Conservation (phyloP, 2,113 vertebrate genomes). For the Leptosomus discolor region DNA sequence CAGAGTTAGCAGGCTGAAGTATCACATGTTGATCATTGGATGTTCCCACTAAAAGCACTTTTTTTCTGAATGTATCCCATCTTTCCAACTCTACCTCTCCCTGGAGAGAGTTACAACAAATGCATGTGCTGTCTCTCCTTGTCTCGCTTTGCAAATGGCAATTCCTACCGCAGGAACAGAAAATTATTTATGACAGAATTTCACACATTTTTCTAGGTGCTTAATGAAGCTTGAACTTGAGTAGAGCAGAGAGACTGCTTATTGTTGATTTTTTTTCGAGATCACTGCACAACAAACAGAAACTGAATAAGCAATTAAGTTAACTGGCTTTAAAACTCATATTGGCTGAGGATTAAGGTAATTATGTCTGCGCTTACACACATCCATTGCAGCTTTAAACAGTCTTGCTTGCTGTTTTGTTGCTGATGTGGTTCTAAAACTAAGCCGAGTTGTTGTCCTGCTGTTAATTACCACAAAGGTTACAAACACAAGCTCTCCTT, state of each 20-base stretch:
- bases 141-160: not conserved
- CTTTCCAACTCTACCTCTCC: not conserved
- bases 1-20: not conserved
- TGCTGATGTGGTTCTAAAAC: slow-evolving; percentile 7
- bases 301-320: slow-evolving; percentile 54
- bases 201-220: slow-evolving; percentile 30
- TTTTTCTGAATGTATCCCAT: not conserved
- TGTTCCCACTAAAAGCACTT: not conserved
- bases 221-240: slow-evolving; percentile 57
- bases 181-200: slow-evolving; percentile 27
- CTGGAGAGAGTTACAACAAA: not conserved
- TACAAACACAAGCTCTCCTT: not conserved
- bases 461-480: slow-evolving; percentile 7
- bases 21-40: not conserved
- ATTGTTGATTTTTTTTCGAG: slow-evolving; percentile 30
- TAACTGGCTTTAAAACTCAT: slow-evolving; percentile 53
- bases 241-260: not conserved
- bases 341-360: slow-evolving; percentile 51
- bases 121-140: not conserved
- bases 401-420: slow-evolving; percentile 6
- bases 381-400: slow-evolving; percentile 9
- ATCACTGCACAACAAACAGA: slow-evolving; percentile 59
- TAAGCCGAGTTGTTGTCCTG: not conserved
- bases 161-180: not conserved
- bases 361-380: slow-evolving; percentile 27